Conservation (phyloP, 2,888 invertebrate genomes). For the Crioceris asparagi region DNA sequence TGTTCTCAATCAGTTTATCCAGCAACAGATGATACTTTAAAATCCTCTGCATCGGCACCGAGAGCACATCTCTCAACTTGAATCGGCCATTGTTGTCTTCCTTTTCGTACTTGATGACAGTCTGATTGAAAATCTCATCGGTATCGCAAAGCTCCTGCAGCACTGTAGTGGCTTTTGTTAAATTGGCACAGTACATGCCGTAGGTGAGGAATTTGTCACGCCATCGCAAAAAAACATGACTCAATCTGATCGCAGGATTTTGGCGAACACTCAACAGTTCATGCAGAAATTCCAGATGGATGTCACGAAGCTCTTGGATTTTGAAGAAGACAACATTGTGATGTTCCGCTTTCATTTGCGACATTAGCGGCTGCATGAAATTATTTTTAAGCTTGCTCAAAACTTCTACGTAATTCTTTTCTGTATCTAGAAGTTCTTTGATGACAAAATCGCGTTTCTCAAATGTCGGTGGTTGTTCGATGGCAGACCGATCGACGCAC, state of each 20-base stretch:
- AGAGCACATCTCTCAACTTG: constrained; percentile 86
- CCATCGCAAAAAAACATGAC: constrained; percentile 82
- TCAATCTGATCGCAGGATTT: constrained; percentile 50
- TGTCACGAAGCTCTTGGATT: constrained; percentile 77
- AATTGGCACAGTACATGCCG: constrained; percentile 91
- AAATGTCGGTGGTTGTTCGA: constrained; percentile 33
- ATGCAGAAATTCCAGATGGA: constrained; percentile 73
- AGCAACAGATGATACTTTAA: constrained; percentile 93
- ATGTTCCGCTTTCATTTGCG: constrained; percentile 63
- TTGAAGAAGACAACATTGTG: constrained; percentile 77
- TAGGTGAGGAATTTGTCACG: constrained; percentile 86
- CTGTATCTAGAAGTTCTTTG: constrained; percentile 90
- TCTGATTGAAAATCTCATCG: constrained; percentile 53
- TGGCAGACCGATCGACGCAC: no score
- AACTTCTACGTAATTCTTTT: constrained; percentile 92
- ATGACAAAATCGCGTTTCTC: constrained; percentile 91
- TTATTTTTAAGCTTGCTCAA: constrained; percentile 71
- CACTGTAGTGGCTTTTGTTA: constrained; percentile 77
- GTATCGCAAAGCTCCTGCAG: constrained; percentile 66
- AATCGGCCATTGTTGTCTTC: constrained; percentile 92
- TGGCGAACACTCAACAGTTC: constrained; percentile 67
- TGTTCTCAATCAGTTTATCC: constrained; percentile 80
- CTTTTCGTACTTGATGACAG: constrained; percentile 77
- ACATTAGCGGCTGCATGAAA: constrained; percentile 64
- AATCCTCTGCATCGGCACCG: constrained; percentile 97